Percentiles rank a stretch among this genome's conserved stretches.
Evolutionary conservation across 2,113 vertebrate genomes (phyloP).

Genomic region (Rostratula benghalensis): DNA sequence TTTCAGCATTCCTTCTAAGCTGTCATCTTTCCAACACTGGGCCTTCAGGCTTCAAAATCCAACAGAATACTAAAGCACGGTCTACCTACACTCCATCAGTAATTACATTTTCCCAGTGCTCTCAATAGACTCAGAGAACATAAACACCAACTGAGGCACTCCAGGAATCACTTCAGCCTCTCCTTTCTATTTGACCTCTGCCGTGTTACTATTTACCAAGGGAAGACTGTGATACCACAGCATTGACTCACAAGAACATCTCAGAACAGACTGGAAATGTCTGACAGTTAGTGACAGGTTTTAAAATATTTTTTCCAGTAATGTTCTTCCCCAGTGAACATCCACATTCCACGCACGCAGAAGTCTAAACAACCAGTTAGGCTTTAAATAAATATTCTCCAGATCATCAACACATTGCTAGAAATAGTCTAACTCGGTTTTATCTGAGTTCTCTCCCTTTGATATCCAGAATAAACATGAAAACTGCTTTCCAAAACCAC

Average conservation of each 20-base stretch:
- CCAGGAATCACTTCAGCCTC: not conserved
- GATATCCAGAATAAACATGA: not conserved
- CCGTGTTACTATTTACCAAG: not conserved
- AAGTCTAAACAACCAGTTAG: not conserved
- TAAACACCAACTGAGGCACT: not conserved
- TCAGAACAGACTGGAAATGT: not conserved
- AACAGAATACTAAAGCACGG: not conserved
- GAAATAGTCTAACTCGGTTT: accelerated
- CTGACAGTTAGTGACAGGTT: not conserved
- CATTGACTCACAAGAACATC: not conserved
- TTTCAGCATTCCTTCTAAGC: not conserved
- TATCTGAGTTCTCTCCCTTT: not conserved
- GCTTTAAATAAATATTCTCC: not conserved
- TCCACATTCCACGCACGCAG: not conserved
- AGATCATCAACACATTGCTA: not conserved
- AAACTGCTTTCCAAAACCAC: not conserved
- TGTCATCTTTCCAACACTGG: not conserved
- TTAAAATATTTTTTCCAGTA: not conserved
- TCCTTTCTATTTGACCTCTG: not conserved
- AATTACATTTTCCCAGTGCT: not conserved
- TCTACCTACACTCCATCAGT: not conserved
- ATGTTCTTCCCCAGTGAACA: not conserved
- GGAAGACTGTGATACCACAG: not conserved
- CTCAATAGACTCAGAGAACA: accelerated
- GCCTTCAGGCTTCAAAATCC: not conserved